A percentile compares a stretch with the other conserved stretches of the same genome.
phyloP scores from a whole-genome alignment of 2,113 vertebrate species.

The Gobiocypris rarus region DNA sequence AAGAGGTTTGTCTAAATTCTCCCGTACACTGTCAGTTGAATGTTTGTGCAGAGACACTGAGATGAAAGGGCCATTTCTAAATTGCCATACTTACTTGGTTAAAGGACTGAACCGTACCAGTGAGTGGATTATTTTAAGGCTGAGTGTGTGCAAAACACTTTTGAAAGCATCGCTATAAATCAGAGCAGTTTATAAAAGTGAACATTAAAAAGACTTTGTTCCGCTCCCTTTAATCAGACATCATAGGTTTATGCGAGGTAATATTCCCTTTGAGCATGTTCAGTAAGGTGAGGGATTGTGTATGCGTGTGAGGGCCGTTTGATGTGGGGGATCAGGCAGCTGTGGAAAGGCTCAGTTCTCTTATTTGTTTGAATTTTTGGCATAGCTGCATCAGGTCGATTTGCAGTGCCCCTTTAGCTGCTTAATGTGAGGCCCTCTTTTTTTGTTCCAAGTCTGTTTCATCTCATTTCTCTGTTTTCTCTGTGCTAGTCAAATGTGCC shows the following conservation, averaged over 20 bases:
- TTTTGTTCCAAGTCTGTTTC: slow-evolving; percentile 3
- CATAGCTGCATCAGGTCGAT: slow-evolving; percentile 50
- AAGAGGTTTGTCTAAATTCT: slow-evolving; percentile 46
- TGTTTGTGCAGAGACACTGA: slow-evolving; percentile 25
- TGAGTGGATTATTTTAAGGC: slow-evolving; percentile 7
- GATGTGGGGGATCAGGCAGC: slow-evolving; percentile 63
- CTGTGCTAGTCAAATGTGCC: slow-evolving; percentile 80
- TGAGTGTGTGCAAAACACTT: background rate
- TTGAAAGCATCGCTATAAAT: slow-evolving; percentile 37
- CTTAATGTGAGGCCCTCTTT: slow-evolving; percentile 22
- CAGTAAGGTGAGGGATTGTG: slow-evolving; percentile 62
- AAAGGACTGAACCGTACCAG: background rate
- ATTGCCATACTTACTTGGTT: slow-evolving; percentile 15
- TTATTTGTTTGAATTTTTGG: slow-evolving; percentile 62
- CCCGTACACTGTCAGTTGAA: slow-evolving; percentile 15
- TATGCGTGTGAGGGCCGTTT: slow-evolving; percentile 60
- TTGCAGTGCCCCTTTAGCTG: slow-evolving; percentile 53
- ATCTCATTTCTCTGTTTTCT: background rate
- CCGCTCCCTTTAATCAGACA: slow-evolving; percentile 73
- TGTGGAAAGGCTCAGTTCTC: slow-evolving; percentile 51
- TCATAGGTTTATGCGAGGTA: slow-evolving; percentile 67
- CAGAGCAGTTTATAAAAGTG: slow-evolving; percentile 46
- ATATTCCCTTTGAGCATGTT: slow-evolving; percentile 68
- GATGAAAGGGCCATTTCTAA: slow-evolving; percentile 28
- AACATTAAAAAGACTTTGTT: slow-evolving; percentile 53